Evolutionary conservation across 2,113 vertebrate genomes (phyloP).

Genomic region (Leptodactylus fuscus): DNA sequence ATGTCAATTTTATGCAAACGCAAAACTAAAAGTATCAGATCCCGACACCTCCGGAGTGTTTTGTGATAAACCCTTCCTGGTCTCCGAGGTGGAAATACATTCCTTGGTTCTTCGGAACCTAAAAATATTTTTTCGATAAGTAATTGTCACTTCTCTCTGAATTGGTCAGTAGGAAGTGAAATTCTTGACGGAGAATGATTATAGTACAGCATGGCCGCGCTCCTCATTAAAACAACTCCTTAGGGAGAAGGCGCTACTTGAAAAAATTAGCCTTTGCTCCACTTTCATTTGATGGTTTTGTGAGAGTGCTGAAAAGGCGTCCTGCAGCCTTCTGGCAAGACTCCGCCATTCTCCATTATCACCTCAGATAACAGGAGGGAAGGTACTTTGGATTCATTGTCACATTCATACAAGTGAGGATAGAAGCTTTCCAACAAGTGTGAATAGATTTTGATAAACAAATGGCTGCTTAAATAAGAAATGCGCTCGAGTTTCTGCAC

Average conservation of each 20-base stretch:
- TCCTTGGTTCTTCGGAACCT: conserved; percentile 18
- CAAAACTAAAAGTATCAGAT: neutral
- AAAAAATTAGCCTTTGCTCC: conserved; percentile 64
- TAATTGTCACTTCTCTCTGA: conserved; percentile 46
- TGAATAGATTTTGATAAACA: conserved; percentile 69
- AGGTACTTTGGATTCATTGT: conserved; percentile 66
- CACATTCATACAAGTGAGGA: conserved; percentile 66
- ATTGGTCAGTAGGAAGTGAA: conserved; percentile 53
- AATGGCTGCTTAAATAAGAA: conserved; percentile 31
- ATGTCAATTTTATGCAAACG: neutral
- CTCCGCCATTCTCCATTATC: conserved; percentile 69
- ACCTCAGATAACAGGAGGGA: conserved; percentile 65
- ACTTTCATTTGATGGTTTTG: conserved; percentile 61
- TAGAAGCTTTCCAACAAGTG: conserved; percentile 63
- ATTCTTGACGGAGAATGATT: conserved; percentile 62
- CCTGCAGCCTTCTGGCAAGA: conserved; percentile 55
- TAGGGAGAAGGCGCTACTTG: conserved; percentile 46
- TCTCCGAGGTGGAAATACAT: conserved; percentile 36
- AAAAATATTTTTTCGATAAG: neutral
- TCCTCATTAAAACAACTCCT: conserved; percentile 64
- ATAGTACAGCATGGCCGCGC: conserved; percentile 48
- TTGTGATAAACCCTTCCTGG: conserved; percentile 55
- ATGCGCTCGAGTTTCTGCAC: neutral
- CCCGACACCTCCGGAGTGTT: conserved; percentile 36
- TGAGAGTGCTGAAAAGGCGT: conserved; percentile 48